phyloP scores from a whole-genome alignment of 1,140 invertebrate species.

The Bilobella aurantiaca region DNA sequence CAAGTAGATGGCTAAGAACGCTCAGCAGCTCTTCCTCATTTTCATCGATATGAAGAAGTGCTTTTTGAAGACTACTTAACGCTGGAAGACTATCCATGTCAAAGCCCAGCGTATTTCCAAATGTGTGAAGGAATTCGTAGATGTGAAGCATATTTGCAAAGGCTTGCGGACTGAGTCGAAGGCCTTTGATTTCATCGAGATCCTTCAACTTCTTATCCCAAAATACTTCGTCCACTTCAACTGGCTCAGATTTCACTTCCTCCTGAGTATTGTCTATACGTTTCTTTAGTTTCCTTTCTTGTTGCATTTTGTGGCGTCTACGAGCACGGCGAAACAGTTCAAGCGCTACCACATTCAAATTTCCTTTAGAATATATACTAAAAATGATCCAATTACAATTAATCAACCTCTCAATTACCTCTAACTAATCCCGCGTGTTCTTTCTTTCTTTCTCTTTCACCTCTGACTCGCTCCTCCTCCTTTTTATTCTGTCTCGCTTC shows the following conservation, averaged over 20 bases:
- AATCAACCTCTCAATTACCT: conserved; percentile 50
- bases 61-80: conserved; percentile 72
- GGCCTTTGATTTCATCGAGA: conserved; percentile 63
- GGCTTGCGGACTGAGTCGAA: conserved; percentile 71
- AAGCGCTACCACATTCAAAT: too few species aligned
- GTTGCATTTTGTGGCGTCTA: conserved; percentile 23
- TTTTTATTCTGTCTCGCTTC: conserved; percentile 45
- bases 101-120: conserved; percentile 84
- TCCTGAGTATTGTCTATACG: conserved; percentile 11
- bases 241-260: conserved; percentile 13
- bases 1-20: conserved; percentile 76
- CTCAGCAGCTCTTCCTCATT: conserved; percentile 77
- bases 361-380: background rate
- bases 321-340: conserved; percentile 22
- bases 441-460: conserved; percentile 25
- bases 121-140: conserved; percentile 90
- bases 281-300: conserved; percentile 21
- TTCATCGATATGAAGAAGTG: conserved; percentile 69
- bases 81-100: conserved; percentile 79
- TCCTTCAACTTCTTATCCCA: conserved; percentile 56
- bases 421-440: conserved; percentile 20
- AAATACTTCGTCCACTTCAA: conserved; percentile 14
- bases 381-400: background rate
- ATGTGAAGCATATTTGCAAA: conserved; percentile 87
- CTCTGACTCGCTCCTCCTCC: conserved; percentile 22